A percentile compares a stretch with the other conserved stretches of the same genome.
These are phyloP conservation scores for Brachirus orientalis DNA, from an alignment of 2,113 vertebrate species.

Conservation along the genomic window DNA sequence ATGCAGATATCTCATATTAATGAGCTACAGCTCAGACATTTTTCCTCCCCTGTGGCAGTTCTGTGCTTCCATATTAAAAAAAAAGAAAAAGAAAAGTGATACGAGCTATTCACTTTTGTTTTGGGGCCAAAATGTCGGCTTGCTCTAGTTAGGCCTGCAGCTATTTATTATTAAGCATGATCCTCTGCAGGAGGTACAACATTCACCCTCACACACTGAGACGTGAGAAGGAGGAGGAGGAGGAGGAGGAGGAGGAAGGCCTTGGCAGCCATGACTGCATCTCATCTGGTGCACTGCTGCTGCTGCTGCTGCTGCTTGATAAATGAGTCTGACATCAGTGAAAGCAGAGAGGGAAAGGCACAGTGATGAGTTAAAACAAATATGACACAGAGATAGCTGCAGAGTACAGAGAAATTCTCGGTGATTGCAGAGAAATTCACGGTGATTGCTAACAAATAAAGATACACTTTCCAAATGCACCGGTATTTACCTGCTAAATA, in stretches of 20 bases:
- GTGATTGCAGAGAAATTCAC: not conserved
- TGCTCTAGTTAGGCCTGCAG: constrained; percentile 37
- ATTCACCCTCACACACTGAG: constrained; percentile 19
- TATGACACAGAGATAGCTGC: not conserved
- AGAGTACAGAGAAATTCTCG: not conserved
- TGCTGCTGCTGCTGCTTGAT: constrained; percentile 26
- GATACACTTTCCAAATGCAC: no score
- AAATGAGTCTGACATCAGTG: constrained; percentile 56
- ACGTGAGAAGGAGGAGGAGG: not conserved
- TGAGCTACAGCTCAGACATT: no score
- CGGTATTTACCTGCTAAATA: no score
- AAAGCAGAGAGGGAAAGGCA: not conserved
- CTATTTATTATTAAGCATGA: constrained; percentile 62
- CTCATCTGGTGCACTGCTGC: constrained; percentile 18
- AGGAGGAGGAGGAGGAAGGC: not conserved
- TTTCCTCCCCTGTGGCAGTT: no score
- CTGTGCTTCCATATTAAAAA: not conserved
- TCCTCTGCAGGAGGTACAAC: constrained; percentile 46
- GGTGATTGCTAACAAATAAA: no score
- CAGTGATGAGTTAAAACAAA: not conserved
- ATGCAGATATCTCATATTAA: no score
- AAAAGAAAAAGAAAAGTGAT: not conserved
- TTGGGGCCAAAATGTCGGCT: constrained; percentile 38
- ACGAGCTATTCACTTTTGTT: constrained; percentile 22
- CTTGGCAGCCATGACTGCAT: constrained; percentile 18